A percentile compares a stretch with the other conserved stretches of the same genome.
Evolutionary conservation across 2,113 vertebrate genomes (phyloP).

Genomic region (Zosterops pallidus): DNA sequence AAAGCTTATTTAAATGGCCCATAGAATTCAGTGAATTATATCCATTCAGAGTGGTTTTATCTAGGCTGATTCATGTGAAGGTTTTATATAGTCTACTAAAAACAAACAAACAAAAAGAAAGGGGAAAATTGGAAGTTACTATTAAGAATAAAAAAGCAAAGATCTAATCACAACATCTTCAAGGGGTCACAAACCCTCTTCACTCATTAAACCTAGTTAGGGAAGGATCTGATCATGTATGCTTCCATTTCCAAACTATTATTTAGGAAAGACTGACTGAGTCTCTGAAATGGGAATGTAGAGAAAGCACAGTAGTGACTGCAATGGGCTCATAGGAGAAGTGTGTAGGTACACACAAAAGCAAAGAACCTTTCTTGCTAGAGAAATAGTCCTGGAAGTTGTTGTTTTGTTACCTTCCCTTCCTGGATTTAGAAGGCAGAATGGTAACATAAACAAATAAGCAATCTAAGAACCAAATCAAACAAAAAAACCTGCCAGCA

Average conservation of each 20-base stretch:
- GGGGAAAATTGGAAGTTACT: accelerated
- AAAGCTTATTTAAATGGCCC: background rate
- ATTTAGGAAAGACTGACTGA: background rate
- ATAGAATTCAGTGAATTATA: background rate
- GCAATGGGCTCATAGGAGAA: background rate
- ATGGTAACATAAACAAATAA: background rate
- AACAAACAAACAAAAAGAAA: background rate
- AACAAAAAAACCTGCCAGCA: background rate
- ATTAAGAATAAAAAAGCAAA: background rate
- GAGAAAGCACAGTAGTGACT: background rate
- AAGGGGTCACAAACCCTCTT: background rate
- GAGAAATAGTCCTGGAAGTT: background rate
- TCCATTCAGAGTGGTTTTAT: background rate
- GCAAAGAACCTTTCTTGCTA: background rate
- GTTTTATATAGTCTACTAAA: background rate
- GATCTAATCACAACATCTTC: background rate
- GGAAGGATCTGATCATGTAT: background rate
- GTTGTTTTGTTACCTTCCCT: background rate
- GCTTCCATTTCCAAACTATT: background rate
- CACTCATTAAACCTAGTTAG: background rate
- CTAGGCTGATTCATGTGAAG: background rate
- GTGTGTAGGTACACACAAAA: accelerated
- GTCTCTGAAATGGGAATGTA: background rate
- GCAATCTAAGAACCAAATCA: background rate
- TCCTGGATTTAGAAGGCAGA: background rate